Percentiles rank a stretch among this genome's conserved stretches.
phyloP scores from a whole-genome alignment of 2,888 invertebrate genomes.

The Polietes domitor region DNA sequence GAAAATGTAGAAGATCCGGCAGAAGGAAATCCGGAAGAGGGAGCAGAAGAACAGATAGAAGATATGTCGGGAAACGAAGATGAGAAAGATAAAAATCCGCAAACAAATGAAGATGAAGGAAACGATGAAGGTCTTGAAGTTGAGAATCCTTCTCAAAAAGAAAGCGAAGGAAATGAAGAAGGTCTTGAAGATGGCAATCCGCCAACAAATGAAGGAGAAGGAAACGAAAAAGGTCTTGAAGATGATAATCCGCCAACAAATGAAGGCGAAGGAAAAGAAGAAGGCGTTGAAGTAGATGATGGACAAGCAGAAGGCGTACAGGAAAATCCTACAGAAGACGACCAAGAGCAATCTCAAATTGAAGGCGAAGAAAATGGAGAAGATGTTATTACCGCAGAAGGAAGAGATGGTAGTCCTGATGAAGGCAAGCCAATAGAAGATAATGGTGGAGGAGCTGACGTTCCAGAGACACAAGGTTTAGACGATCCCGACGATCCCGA shows the following conservation, averaged over 20 bases:
- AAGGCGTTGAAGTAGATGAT: background rate
- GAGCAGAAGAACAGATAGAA: background rate
- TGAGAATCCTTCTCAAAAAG: no score
- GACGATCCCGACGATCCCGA: background rate
- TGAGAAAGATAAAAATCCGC: background rate
- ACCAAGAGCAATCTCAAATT: background rate
- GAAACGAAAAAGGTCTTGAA: background rate
- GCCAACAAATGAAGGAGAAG: no score
- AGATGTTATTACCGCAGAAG: background rate
- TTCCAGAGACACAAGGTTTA: background rate
- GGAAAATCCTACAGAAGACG: no score
- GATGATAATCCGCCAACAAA: background rate
- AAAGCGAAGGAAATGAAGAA: no score
- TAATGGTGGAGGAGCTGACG: background rate
- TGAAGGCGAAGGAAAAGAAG: no score
- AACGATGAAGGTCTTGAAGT: no score
- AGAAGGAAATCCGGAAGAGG: background rate
- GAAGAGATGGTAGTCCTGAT: background rate
- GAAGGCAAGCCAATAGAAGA: background rate
- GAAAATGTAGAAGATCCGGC: background rate
- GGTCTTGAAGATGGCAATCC: no score
- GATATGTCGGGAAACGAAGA: background rate
- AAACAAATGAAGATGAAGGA: no score
- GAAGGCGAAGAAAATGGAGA: slow-evolving; percentile 5
- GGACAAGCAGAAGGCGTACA: background rate